Evolutionary conservation across 2,888 invertebrate genomes (phyloP).

Genomic region (Emmelina monodactyla): DNA sequence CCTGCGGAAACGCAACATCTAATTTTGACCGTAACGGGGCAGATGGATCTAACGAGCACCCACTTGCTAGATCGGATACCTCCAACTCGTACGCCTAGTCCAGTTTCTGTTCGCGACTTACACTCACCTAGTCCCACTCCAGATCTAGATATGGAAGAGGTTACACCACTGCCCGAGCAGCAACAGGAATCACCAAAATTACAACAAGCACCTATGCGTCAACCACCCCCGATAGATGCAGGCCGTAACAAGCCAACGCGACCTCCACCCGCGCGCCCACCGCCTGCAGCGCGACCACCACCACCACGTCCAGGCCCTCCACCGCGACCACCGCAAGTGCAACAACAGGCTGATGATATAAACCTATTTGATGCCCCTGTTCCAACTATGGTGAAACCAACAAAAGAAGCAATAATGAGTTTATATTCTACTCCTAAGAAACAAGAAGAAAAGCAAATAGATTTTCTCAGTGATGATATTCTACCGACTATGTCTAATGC

Average conservation of each 20-base stretch:
- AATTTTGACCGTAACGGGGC: slow-evolving; percentile 85
- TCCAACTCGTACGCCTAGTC: slow-evolving; percentile 86
- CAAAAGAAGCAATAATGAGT: slow-evolving; percentile 68
- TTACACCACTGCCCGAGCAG: slow-evolving; percentile 21
- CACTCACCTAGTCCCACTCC: slow-evolving; percentile 87
- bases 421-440: slow-evolving; percentile 57
- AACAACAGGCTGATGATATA: slow-evolving; percentile 52
- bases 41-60: slow-evolving; percentile 87
- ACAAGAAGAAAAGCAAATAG: slow-evolving; percentile 49
- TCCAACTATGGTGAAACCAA: slow-evolving; percentile 54
- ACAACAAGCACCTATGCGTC: slow-evolving; percentile 24
- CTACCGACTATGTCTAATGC: slow-evolving; percentile 35
- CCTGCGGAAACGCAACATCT: slow-evolving; percentile 85
- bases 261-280: slow-evolving; percentile 34
- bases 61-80: slow-evolving; percentile 84
- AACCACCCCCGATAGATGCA: slow-evolving; percentile 33
- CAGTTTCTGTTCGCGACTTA: slow-evolving; percentile 80
- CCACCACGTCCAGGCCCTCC: slow-evolving; percentile 50
- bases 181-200: slow-evolving; percentile 18
- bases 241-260: slow-evolving; percentile 43
- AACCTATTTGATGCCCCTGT: slow-evolving; percentile 68
- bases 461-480: slow-evolving; percentile 68
- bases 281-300: slow-evolving; percentile 32
- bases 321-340: slow-evolving; percentile 53
- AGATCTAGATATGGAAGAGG: slow-evolving; percentile 51